Conservation (phyloP, 2,888 invertebrate species). For the Cephus nigrinus region DNA sequence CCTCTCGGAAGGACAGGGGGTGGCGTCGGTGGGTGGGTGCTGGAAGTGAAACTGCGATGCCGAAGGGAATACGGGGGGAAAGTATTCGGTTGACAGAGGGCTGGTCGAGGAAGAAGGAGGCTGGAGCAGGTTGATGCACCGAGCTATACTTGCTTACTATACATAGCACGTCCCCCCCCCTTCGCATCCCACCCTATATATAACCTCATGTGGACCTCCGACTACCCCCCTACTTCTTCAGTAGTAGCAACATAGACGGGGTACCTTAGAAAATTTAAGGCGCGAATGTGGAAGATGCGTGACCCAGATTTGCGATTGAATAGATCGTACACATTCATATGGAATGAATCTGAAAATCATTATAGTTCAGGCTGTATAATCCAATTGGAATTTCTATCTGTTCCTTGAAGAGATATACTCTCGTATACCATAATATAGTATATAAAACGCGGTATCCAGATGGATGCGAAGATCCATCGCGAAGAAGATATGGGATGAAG, state of each 20-base stretch:
- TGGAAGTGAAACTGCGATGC: slow-evolving; percentile 3
- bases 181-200: neutral
- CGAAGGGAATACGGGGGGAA: neutral
- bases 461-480: neutral
- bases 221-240: neutral
- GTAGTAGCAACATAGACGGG: neutral
- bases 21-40: no score
- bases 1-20: slow-evolving; percentile 15
- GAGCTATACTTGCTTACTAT: slow-evolving; percentile 4
- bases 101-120: neutral
- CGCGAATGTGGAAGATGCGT: neutral
- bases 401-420: neutral
- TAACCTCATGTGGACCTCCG: neutral
- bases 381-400: neutral
- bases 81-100: slow-evolving; percentile 5
- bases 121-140: slow-evolving; percentile 19
- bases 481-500: neutral
- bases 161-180: neutral
- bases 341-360: neutral
- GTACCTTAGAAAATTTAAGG: neutral
- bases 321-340: neutral
- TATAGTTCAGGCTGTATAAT: neutral
- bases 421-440: neutral
- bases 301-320: neutral
- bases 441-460: neutral